A percentile compares a stretch with the other conserved stretches of the same genome.
These are phyloP conservation scores for Oscheius onirici DNA, from an alignment of 2,888 invertebrate species.

Conservation along the genomic window DNA sequence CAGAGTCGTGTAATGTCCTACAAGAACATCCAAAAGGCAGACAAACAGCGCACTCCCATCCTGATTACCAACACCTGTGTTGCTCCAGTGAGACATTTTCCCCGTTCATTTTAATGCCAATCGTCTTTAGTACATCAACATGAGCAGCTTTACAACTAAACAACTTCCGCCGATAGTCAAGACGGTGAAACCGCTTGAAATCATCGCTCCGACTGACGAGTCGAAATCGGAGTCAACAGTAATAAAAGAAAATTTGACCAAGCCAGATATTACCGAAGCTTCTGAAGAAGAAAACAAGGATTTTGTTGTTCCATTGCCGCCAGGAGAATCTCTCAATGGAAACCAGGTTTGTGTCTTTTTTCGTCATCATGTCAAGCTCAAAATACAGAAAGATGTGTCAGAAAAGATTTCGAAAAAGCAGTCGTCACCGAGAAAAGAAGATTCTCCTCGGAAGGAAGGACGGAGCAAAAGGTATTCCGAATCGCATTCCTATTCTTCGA, in stretches of 20 bases:
- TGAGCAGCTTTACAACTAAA: slow-evolving; percentile 12
- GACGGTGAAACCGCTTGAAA: slow-evolving; percentile 19
- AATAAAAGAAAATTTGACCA: too few species aligned
- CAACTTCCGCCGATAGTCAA: neutral
- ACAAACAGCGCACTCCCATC: slow-evolving; percentile 6
- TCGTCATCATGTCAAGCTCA: too few species aligned
- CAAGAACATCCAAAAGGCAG: neutral
- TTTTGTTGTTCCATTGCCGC: too few species aligned
- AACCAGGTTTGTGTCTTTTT: too few species aligned
- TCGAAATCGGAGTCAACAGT: neutral
- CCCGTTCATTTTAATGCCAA: neutral
- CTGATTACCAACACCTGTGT: slow-evolving; percentile 30
- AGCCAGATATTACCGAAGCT: too few species aligned
- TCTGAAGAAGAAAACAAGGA: too few species aligned
- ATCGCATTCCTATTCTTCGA: slow-evolving; percentile 2
- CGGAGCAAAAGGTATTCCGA: neutral
- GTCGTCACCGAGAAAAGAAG: slow-evolving; percentile 6
- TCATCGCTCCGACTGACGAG: slow-evolving; percentile 11
- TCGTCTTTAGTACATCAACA: slow-evolving; percentile 26
- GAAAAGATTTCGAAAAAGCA: neutral
- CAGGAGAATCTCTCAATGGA: too few species aligned
- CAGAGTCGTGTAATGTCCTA: slow-evolving; percentile 12
- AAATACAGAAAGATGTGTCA: neutral
- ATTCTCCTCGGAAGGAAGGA: neutral
- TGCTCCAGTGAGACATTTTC: slow-evolving; percentile 15